phyloP scores from a whole-genome alignment of 2,888 invertebrate species.

The Campoletis raptor region DNA sequence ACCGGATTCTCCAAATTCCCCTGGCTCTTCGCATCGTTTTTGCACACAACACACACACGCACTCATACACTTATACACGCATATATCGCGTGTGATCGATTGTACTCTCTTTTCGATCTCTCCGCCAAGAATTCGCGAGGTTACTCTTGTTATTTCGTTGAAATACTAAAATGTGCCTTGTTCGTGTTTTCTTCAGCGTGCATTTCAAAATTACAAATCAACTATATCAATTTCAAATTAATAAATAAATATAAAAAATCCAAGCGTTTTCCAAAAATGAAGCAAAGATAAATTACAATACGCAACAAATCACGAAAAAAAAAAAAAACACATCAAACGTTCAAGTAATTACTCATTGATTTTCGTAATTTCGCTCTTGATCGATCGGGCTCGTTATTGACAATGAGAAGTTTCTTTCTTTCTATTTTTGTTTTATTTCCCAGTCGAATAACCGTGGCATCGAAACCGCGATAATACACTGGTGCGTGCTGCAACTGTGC shows the following conservation, averaged over 20 bases:
- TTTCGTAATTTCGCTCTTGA: slow-evolving; percentile 40
- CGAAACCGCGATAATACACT: slow-evolving; percentile 46
- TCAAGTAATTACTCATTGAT: slow-evolving; percentile 25
- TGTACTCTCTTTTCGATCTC: slow-evolving; percentile 66
- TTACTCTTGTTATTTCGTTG: slow-evolving; percentile 36
- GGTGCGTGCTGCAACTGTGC: slow-evolving; percentile 56
- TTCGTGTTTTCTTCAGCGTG: background rate
- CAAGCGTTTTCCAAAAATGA: background rate
- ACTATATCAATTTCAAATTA: no score
- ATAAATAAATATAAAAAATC: background rate
- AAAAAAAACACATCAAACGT: background rate
- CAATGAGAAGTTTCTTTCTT: slow-evolving; percentile 31
- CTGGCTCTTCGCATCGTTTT: slow-evolving; percentile 55
- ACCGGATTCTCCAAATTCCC: slow-evolving; percentile 70
- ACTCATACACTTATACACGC: slow-evolving; percentile 3
- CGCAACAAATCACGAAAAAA: background rate
- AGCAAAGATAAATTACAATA: background rate
- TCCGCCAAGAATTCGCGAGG: slow-evolving; percentile 57
- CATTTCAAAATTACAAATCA: background rate
- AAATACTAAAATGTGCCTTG: slow-evolving; percentile 13
- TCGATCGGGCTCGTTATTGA: slow-evolving; percentile 21
- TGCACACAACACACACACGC: slow-evolving; percentile 24
- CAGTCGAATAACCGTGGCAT: slow-evolving; percentile 47
- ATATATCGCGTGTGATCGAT: slow-evolving; percentile 59
- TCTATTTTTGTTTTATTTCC: slow-evolving; percentile 1